Evolutionary conservation across 2,113 vertebrate genomes (phyloP).

Genomic region (Oncorhynchus gorbuscha): DNA sequence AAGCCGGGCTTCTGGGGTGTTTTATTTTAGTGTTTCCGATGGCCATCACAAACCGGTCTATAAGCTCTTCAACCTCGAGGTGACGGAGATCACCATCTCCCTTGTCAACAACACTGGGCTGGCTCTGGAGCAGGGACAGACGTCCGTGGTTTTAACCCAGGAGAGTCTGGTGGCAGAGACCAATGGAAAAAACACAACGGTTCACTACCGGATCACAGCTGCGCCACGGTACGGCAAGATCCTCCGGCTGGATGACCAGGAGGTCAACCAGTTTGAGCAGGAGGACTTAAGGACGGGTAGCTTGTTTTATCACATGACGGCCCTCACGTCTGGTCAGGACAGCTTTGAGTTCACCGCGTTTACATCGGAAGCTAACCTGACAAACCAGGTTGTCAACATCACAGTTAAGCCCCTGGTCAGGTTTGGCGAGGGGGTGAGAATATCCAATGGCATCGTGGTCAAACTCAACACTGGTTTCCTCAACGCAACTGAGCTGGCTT

Average conservation of each 20-base stretch:
- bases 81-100: constrained; percentile 75
- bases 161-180: constrained; percentile 79
- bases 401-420: constrained; percentile 75
- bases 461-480: constrained; percentile 73
- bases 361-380: constrained; percentile 81
- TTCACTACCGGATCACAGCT: constrained; percentile 76
- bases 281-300: constrained; percentile 71
- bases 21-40: constrained; percentile 90
- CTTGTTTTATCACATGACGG: constrained; percentile 79
- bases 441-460: constrained; percentile 70
- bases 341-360: constrained; percentile 80
- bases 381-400: constrained; percentile 77
- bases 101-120: constrained; percentile 79
- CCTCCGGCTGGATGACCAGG: constrained; percentile 61
- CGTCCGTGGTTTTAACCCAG: constrained; percentile 68
- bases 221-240: constrained; percentile 77
- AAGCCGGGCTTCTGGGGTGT: constrained; percentile 80
- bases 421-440: constrained; percentile 54
- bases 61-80: constrained; percentile 87
- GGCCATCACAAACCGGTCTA: constrained; percentile 85
- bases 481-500: constrained; percentile 80
- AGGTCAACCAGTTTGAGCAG: constrained; percentile 77
- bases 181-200: constrained; percentile 77
- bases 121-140: constrained; percentile 78
- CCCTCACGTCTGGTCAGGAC: constrained; percentile 73